These are phyloP conservation scores for Spodoptera littoralis DNA, from an alignment of 2,888 invertebrate species.

Conservation along the genomic window DNA sequence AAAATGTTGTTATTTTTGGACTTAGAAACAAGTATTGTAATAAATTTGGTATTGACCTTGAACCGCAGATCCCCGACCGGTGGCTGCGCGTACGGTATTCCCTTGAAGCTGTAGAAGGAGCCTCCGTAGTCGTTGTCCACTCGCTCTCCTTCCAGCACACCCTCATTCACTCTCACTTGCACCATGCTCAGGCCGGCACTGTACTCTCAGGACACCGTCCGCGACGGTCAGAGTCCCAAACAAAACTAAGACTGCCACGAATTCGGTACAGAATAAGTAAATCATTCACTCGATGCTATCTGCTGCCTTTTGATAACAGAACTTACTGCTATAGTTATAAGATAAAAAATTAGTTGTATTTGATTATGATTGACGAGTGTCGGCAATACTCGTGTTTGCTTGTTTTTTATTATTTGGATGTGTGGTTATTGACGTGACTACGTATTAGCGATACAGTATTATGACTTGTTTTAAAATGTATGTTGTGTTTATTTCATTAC, in stretches of 20 bases:
- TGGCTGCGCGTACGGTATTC: conserved; percentile 85
- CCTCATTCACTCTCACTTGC: conserved; percentile 65
- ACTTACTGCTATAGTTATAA: not conserved
- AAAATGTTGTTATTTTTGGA: too few relatives aligned
- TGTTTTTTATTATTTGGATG: too few relatives aligned
- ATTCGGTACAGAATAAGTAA: too few relatives aligned
- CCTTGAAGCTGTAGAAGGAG: conserved; percentile 69
- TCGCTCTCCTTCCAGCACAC: conserved; percentile 66
- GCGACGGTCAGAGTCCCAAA: too few relatives aligned
- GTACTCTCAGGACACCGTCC: not conserved
- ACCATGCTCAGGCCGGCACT: conserved; percentile 26
- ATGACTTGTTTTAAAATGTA: too few relatives aligned
- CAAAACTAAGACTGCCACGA: too few relatives aligned
- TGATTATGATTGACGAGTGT: too few relatives aligned
- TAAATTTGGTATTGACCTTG: conserved; percentile 69
- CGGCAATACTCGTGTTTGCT: too few relatives aligned
- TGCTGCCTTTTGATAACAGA: not conserved
- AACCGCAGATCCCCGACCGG: conserved; percentile 83
- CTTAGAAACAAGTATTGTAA: not conserved
- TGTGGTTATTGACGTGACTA: too few relatives aligned
- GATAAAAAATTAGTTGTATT: conserved; percentile 4
- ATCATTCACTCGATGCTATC: too few relatives aligned
- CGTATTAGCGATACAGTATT: too few relatives aligned
- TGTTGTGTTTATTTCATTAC: too few relatives aligned
- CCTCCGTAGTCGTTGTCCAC: conserved; percentile 59